Percentiles rank a stretch among this genome's conserved stretches.
phyloP scores from a whole-genome alignment of 2,113 vertebrate species.

The Columba livia region DNA sequence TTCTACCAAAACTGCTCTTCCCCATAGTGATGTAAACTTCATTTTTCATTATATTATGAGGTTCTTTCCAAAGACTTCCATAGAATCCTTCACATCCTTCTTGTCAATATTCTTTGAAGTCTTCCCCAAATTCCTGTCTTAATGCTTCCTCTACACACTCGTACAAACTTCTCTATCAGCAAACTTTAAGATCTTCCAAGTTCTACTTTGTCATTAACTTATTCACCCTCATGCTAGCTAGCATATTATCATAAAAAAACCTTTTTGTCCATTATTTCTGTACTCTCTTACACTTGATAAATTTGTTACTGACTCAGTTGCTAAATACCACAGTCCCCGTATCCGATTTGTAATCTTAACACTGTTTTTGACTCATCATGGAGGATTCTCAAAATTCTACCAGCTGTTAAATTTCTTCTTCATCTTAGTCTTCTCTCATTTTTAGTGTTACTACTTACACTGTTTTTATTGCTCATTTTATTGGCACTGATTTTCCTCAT shows the following conservation, averaged over 20 bases:
- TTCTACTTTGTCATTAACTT: neutral
- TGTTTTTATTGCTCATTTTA: neutral
- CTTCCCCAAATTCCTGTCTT: neutral
- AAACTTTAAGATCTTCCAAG: neutral
- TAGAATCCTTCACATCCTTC: neutral
- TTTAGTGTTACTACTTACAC: neutral
- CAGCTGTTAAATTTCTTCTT: neutral
- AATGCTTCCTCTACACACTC: neutral
- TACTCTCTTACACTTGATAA: neutral
- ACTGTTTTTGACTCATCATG: neutral
- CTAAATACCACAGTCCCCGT: neutral
- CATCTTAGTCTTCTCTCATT: neutral
- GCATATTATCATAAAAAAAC: neutral
- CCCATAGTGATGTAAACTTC: neutral
- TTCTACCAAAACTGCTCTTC: neutral
- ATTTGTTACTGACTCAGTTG: neutral
- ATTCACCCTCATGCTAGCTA: neutral
- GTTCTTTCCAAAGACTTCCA: neutral
- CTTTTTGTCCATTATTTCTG: neutral
- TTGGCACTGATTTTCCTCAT: neutral
- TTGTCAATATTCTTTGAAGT: neutral
- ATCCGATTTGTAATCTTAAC: neutral
- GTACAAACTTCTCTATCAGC: neutral
- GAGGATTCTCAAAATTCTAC: neutral
- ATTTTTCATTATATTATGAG: neutral